Evolutionary conservation across 2,113 vertebrate genomes (phyloP), one percentile per base, ranked within the genome.

Genomic region (Balaeniceps rex): DNA sequence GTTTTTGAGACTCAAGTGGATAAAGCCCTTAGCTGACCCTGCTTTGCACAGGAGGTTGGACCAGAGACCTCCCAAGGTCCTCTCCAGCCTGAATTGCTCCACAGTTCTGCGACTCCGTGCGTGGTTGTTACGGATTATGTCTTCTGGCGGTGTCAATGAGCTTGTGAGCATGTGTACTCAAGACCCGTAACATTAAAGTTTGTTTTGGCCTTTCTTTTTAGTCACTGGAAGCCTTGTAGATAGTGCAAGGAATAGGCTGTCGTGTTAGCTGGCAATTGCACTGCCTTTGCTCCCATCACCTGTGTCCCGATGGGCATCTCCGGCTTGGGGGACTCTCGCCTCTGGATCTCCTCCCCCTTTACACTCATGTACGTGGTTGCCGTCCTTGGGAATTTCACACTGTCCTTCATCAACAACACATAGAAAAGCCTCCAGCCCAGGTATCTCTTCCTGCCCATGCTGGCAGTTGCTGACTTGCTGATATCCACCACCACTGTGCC

Each of bases 391-490:
- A 97, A 97, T 28, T 54, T 70, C 46, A 74, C 75, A 24, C 55
- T 96, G 42, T 52, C 96, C 29, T 72, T 96, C 16, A n/a, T 96
- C 11, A 93, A 87, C 8, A 3, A 66, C 13, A 66, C n/a, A 2
- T 70, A 92, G 34, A 17, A 4, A 19, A 81, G 15, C 54, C 96
- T 97, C 46, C 33, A 95, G 44, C 93, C 86, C 38, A 92, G 91
- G 94, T 95, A 71, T 47, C 68, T 93, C 51, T 93, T 97, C 64
- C 85, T 97, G 31, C 81, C 65, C 23, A 72, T 94, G 94, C 42
- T 97, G 87, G 92, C 96, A 26, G 63, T 70, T 11, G 75, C 92
- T 40, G 97, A 97, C 28, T 18, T 97, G 57, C 52, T 97, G 47
- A 77, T 96, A 19, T 82, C 91, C 77, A 95, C 68, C 96, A 10